Conservation (phyloP, 2,113 vertebrate species). For the Sarotherodon lohbergeri region DNA sequence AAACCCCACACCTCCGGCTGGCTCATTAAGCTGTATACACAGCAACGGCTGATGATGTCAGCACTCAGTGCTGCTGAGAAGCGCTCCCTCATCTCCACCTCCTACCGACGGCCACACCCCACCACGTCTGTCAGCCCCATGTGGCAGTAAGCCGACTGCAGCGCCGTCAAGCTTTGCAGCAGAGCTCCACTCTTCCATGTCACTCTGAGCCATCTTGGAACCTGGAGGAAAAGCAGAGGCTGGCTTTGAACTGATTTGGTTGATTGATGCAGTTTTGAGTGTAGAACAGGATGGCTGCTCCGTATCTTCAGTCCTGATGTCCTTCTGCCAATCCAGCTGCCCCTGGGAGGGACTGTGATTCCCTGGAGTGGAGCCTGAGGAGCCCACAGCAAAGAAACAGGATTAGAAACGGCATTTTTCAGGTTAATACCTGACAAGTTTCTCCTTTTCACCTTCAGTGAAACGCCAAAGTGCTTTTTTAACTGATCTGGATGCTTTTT, state of each 20-base stretch:
- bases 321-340: not conserved
- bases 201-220: not conserved
- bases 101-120: not conserved
- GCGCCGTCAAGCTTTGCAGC: not conserved
- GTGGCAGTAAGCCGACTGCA: not conserved
- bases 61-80: not conserved
- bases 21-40: not conserved
- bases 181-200: not conserved
- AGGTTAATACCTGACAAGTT: not conserved
- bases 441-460: not conserved
- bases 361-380: not conserved
- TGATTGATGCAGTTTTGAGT: not conserved
- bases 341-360: not conserved
- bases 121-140: not conserved
- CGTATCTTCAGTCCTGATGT: not conserved
- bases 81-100: not conserved
- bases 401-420: not conserved
- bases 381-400: not conserved
- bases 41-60: not conserved
- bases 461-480: not conserved
- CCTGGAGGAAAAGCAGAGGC: not conserved
- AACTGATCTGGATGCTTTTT: not conserved
- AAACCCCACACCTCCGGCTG: not conserved
- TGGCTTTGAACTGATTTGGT: not conserved
- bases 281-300: slow-evolving; percentile 1